phyloP scores from a whole-genome alignment of 2,797 vertebrate species.

The Gastrophryne carolinensis region DNA sequence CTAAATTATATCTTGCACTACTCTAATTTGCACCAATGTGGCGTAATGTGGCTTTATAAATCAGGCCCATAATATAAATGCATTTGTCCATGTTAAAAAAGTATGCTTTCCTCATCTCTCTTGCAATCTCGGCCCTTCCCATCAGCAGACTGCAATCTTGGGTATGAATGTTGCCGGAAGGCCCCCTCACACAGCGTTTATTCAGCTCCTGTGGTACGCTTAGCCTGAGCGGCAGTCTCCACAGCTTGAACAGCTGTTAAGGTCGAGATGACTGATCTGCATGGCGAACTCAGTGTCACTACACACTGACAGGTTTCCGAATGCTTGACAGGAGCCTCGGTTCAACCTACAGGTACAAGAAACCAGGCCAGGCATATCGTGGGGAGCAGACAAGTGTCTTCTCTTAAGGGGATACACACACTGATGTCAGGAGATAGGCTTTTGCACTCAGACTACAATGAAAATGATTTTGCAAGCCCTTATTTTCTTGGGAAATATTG shows the following conservation, averaged over 20 bases:
- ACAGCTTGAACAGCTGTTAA: neutral
- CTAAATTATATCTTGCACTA: no score
- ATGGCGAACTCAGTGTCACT: neutral
- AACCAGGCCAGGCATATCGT: neutral
- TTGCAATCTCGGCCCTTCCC: no score
- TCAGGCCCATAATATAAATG: no score
- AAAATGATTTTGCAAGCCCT: no score
- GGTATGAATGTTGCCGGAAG: neutral
- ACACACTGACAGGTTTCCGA: neutral
- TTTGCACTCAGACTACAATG: no score
- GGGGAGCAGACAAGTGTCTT: neutral
- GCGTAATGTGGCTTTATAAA: no score
- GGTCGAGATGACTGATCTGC: neutral
- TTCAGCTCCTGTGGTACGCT: neutral
- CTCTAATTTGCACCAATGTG: no score
- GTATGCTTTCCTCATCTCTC: no score
- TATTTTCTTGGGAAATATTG: no score
- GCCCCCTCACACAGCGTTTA: neutral
- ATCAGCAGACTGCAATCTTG: neutral
- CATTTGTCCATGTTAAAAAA: no score
- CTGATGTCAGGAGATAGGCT: neutral
- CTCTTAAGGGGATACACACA: no score
- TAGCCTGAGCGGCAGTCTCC: neutral
- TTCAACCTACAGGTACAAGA: neutral
- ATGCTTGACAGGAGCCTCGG: no score